phyloP scores from a whole-genome alignment of 2,888 invertebrate genomes.

The Theretra japonica region DNA sequence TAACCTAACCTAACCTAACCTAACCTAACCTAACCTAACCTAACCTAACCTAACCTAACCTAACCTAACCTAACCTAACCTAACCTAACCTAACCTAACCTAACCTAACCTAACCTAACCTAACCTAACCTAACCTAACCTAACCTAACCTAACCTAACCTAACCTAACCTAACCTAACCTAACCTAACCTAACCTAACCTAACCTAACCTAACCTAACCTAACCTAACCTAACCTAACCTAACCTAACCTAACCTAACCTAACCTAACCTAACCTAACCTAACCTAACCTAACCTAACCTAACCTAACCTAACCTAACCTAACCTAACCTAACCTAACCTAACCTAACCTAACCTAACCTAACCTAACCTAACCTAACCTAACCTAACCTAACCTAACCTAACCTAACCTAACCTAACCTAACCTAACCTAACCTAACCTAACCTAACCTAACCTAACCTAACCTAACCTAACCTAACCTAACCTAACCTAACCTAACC shows the following conservation, averaged over 20 bases:
- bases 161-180: constrained; percentile 38
- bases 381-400: constrained; percentile 34
- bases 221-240: too few species aligned
- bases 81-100: constrained; percentile 37
- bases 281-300: too few species aligned
- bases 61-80: constrained; percentile 34
- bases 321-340: constrained; percentile 29
- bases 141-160: constrained; percentile 32
- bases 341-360: constrained; percentile 33
- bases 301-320: constrained; percentile 18
- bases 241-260: background rate
- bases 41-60: constrained; percentile 34
- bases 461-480: constrained; percentile 29
- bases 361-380: constrained; percentile 31
- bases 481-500: constrained; percentile 15
- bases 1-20: constrained; percentile 41
- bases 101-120: constrained; percentile 35
- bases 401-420: constrained; percentile 33
- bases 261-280: too few species aligned
- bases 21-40: constrained; percentile 39
- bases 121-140: constrained; percentile 36
- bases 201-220: too few species aligned
- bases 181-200: too few species aligned
- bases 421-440: constrained; percentile 31
- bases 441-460: constrained; percentile 25